Conservation (phyloP, 1,140 invertebrate genomes). For the Musca vetustissima region DNA sequence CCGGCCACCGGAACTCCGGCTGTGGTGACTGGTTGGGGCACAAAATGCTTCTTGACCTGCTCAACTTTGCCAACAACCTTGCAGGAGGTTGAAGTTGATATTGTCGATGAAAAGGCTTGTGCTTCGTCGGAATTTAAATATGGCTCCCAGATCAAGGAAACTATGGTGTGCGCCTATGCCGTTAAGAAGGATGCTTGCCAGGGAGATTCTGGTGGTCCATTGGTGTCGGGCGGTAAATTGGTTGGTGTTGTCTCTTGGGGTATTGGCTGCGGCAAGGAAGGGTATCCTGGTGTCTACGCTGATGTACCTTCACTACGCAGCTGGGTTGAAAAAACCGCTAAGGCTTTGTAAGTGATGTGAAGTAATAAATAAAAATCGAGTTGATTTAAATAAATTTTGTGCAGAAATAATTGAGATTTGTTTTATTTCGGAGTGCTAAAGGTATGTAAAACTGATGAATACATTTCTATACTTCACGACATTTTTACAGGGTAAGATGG, state of each 20-base stretch:
- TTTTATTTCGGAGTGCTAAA: too few relatives aligned
- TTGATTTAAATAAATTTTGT: too few relatives aligned
- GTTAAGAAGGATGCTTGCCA: conserved; percentile 61
- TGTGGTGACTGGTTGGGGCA: conserved; percentile 46
- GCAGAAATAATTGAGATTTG: too few relatives aligned
- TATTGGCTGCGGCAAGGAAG: conserved; percentile 62
- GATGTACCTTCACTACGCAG: conserved; percentile 58
- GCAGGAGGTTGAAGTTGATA: conserved; percentile 29
- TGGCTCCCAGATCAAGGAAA: conserved; percentile 34
- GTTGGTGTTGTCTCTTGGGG: conserved; percentile 72
- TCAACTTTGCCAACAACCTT: conserved; percentile 28
- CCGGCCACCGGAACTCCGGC: conserved; percentile 38
- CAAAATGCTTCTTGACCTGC: conserved; percentile 41
- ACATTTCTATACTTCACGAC: too few relatives aligned
- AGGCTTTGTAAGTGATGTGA: not conserved
- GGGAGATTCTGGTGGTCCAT: conserved; percentile 56
- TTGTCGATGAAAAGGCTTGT: conserved; percentile 29
- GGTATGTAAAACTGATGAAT: too few relatives aligned
- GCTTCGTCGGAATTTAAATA: conserved; percentile 30
- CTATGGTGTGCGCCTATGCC: conserved; percentile 60
- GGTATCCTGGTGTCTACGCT: conserved; percentile 69
- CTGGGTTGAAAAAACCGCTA: conserved; percentile 46
- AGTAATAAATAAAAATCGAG: not conserved
- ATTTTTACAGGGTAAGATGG: too few relatives aligned
- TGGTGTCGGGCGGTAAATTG: conserved; percentile 50